Evolutionary conservation across 2,113 vertebrate genomes (phyloP).

Genomic region (Oceanodroma tethys): DNA sequence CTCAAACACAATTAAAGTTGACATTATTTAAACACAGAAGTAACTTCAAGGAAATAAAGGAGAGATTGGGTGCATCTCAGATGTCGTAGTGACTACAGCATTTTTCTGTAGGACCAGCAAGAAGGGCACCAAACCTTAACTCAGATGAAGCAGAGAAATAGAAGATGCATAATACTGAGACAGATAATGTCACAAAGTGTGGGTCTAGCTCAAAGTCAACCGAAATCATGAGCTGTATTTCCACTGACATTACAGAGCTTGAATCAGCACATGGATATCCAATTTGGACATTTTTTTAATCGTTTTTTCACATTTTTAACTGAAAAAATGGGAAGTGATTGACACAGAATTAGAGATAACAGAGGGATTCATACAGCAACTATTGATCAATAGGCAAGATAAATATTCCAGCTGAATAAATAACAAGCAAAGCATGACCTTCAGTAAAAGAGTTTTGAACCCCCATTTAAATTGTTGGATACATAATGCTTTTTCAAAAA

Average conservation of each 20-base stretch:
- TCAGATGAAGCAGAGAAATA: not conserved
- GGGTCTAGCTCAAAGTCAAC: not conserved
- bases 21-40: constrained; percentile 5
- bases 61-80: not conserved
- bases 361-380: not conserved
- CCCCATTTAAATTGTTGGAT: not conserved
- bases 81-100: not conserved
- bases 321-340: not conserved
- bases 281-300: not conserved
- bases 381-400: not conserved
- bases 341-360: not conserved
- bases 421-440: not conserved
- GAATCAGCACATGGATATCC: not conserved
- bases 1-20: not conserved
- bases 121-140: not conserved
- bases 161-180: not conserved
- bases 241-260: not conserved
- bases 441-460: not conserved
- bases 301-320: not conserved
- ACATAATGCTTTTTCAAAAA: not conserved
- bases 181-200: not conserved
- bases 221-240: not conserved
- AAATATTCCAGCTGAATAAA: not conserved
- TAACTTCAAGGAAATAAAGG: not conserved
- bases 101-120: not conserved